These are phyloP conservation scores for Epinotia brunnichana DNA, from an alignment of 2,888 invertebrate species.

Conservation along the genomic window DNA sequence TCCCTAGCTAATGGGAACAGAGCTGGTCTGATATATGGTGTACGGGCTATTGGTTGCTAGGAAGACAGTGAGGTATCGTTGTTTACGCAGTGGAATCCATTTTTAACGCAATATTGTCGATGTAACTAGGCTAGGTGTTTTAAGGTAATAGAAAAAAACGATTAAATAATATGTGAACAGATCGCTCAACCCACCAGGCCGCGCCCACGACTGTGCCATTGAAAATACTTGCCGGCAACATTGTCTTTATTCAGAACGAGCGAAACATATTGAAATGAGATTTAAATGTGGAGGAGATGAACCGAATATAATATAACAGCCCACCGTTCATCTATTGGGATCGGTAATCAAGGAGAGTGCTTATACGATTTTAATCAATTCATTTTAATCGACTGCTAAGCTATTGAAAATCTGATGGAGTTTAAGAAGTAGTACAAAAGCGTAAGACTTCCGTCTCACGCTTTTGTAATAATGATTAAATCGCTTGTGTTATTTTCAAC, in stretches of 20 bases:
- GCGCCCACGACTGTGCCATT: too few species aligned
- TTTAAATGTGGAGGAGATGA: not conserved
- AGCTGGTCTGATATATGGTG: slow-evolving; percentile 37
- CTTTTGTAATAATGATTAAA: slow-evolving; percentile 14
- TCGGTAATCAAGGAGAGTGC: slow-evolving; percentile 36
- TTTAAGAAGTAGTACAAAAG: too few species aligned
- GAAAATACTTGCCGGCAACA: too few species aligned
- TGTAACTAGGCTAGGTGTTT: not conserved
- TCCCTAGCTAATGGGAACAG: slow-evolving; percentile 36
- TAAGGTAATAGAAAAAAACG: too few species aligned
- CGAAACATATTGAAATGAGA: not conserved
- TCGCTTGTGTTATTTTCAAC: not conserved
- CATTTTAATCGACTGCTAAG: slow-evolving; percentile 19
- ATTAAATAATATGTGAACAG: too few species aligned
- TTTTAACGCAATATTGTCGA: slow-evolving; percentile 7
- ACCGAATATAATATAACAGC: not conserved
- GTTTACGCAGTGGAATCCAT: slow-evolving; percentile 17
- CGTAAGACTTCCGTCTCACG: not conserved
- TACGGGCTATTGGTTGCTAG: slow-evolving; percentile 31
- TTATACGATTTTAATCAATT: slow-evolving; percentile 39
- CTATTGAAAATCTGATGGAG: slow-evolving; percentile 19
- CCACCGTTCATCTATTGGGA: slow-evolving; percentile 18
- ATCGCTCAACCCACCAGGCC: too few species aligned
- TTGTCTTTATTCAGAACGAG: not conserved
- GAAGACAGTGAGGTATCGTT: slow-evolving; percentile 35